Conservation (phyloP, 2,113 vertebrate species). For the Tenrec ecaudatus region DNA sequence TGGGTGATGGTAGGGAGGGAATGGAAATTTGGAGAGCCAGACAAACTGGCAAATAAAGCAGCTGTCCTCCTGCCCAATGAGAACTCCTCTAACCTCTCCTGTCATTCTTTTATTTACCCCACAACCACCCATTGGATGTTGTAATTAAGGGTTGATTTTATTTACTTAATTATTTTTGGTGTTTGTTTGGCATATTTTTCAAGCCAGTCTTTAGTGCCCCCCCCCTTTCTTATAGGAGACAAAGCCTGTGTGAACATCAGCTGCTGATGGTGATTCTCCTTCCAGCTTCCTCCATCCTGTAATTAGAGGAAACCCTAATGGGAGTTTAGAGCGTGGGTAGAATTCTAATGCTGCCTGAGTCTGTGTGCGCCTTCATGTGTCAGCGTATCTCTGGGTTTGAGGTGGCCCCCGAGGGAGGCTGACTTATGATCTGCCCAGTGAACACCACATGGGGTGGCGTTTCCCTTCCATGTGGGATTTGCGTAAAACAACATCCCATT, state of each 20-base stretch:
- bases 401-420: neutral
- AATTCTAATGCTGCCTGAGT: neutral
- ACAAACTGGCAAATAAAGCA: neutral
- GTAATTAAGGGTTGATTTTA: neutral
- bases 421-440: neutral
- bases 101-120: slow-evolving; percentile 19
- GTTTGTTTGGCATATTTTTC: neutral
- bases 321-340: neutral
- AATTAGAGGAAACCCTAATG: slow-evolving; percentile 18
- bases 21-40: neutral
- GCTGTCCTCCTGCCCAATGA: neutral
- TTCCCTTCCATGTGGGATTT: neutral
- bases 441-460: neutral
- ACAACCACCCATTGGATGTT: neutral
- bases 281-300: slow-evolving; percentile 7
- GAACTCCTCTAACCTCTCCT: neutral
- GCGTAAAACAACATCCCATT: neutral
- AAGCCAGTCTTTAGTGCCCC: neutral
- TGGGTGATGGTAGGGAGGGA: neutral
- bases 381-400: neutral
- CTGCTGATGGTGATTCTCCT: neutral
- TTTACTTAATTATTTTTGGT: neutral
- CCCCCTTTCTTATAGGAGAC: neutral
- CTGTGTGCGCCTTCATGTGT: neutral
- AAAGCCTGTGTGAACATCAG: neutral